These are phyloP conservation scores for Dasyurus viverrinus DNA, from an alignment of 2,113 vertebrate species.

Conservation along the genomic window DNA sequence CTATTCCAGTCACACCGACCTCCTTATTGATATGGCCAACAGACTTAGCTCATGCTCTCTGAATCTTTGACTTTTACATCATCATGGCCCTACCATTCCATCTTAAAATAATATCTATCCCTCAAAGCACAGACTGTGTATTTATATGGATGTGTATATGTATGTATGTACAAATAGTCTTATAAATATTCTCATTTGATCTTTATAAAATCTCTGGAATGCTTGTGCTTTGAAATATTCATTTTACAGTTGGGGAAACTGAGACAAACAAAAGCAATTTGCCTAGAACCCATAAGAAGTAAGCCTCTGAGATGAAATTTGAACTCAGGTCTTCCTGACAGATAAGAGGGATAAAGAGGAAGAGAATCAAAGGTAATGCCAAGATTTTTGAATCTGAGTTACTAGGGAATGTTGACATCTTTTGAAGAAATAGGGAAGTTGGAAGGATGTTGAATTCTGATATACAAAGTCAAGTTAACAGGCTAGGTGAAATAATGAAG, in stretches of 20 bases:
- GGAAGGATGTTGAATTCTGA: neutral
- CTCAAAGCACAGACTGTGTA: neutral
- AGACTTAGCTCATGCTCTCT: neutral
- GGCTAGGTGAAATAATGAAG: neutral
- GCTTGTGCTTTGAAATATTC: neutral
- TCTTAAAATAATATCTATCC: neutral
- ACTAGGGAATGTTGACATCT: neutral
- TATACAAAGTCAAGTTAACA: neutral
- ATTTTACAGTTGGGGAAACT: neutral
- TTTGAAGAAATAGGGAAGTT: neutral
- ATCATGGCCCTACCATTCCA: neutral
- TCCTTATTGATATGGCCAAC: neutral
- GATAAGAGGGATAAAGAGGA: neutral
- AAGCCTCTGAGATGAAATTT: neutral
- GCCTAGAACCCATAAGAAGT: neutral
- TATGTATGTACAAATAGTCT: neutral
- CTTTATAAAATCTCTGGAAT: neutral
- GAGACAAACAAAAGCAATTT: neutral
- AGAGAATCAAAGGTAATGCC: neutral
- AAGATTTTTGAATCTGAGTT: neutral
- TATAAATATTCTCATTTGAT: neutral
- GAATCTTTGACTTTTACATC: neutral
- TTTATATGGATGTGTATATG: neutral
- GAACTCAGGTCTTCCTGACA: neutral
- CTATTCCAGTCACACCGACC: neutral